Evolutionary conservation across 2,113 vertebrate species (phyloP).

Genomic region (Salvelinus alpinus): DNA sequence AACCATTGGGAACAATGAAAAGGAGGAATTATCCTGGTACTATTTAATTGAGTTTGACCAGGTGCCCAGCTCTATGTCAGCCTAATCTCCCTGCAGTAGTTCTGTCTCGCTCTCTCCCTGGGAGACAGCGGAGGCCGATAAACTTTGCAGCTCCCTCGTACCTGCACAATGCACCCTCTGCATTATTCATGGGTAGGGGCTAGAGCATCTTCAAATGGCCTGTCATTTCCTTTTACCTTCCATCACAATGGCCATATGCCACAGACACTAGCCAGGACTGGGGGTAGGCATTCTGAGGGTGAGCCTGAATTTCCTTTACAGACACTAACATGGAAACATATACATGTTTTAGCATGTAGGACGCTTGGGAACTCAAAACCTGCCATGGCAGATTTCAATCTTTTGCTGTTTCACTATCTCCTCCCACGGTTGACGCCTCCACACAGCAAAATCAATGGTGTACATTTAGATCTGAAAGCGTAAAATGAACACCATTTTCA

Average conservation of each 20-base stretch:
- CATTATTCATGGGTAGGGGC: slow-evolving; percentile 83
- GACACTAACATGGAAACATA: slow-evolving; percentile 43
- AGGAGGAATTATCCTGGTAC: slow-evolving; percentile 60
- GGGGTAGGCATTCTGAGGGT: slow-evolving; percentile 42
- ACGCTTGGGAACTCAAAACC: slow-evolving; percentile 32
- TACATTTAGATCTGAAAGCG: too few species aligned
- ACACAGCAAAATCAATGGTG: neutral
- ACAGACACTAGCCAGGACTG: slow-evolving; percentile 35
- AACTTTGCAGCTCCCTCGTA: slow-evolving; percentile 78
- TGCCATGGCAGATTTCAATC: slow-evolving; percentile 46
- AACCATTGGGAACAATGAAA: slow-evolving; percentile 57
- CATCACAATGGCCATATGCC: slow-evolving; percentile 81
- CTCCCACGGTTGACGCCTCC: slow-evolving; percentile 33
- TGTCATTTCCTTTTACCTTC: slow-evolving; percentile 85
- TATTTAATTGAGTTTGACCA: slow-evolving; percentile 73
- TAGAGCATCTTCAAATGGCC: slow-evolving; percentile 78
- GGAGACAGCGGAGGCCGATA: slow-evolving; percentile 73
- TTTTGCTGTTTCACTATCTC: slow-evolving; percentile 34
- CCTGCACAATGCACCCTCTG: slow-evolving; percentile 75
- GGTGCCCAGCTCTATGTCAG: slow-evolving; percentile 52
- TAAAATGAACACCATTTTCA: too few species aligned
- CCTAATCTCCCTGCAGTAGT: slow-evolving; percentile 57
- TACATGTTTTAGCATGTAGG: slow-evolving; percentile 26
- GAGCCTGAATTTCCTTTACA: slow-evolving; percentile 36
- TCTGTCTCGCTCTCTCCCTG: slow-evolving; percentile 54